phyloP scores from a whole-genome alignment of 1,140 invertebrate species.

The Forficula auricularia region DNA sequence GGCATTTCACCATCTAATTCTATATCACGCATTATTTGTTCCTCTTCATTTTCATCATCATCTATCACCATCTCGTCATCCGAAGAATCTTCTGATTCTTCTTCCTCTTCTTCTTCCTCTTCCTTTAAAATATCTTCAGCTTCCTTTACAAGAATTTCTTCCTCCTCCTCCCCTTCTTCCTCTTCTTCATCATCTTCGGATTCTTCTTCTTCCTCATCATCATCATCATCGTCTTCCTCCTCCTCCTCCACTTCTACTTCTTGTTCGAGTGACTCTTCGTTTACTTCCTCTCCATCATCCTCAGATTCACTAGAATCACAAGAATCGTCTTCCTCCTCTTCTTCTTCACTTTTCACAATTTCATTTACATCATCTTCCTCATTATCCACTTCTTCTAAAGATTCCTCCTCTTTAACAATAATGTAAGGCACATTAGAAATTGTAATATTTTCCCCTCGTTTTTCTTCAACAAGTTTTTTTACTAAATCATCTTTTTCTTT shows the following conservation, averaged over 20 bases:
- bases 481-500: constrained; percentile 18
- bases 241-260: not conserved
- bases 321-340: constrained; percentile 1
- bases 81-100: constrained; percentile 6
- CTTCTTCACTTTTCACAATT: constrained; percentile 9
- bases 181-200: constrained; percentile 1
- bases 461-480: constrained; percentile 18
- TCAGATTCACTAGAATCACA: not conserved
- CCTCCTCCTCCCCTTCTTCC: not conserved
- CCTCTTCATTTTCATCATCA: constrained; percentile 11
- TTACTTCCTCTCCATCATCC: constrained; percentile 1
- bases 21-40: constrained; percentile 9
- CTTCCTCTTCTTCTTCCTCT: constrained; percentile 4
- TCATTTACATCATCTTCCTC: constrained; percentile 29
- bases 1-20: not conserved
- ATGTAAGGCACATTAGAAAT: too few relatives aligned
- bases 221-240: constrained; percentile 6
- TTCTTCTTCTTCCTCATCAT: constrained; percentile 1
- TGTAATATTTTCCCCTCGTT: constrained; percentile 27
- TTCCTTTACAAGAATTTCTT: not conserved
- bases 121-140: not conserved
- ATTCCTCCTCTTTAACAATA: too few relatives aligned
- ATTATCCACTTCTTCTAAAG: constrained; percentile 22
- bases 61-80: constrained; percentile 9
- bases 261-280: constrained; percentile 2